Base-by-base conservation (phyloP, 2,797 vertebrate species). In the Morelia viridis region DNA sequence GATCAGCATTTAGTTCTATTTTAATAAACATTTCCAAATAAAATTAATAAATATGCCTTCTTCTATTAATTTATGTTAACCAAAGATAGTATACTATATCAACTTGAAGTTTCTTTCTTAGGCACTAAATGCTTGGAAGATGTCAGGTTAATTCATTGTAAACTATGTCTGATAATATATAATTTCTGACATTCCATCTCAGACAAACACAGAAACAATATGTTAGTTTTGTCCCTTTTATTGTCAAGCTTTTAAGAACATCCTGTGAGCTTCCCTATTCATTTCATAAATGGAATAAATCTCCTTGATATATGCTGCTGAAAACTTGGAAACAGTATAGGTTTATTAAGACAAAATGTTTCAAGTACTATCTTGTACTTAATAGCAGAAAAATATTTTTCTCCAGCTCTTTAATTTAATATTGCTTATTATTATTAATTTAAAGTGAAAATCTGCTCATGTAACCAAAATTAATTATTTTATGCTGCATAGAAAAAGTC, bases 381-480 rank as follows among this genome's bases (percentile, higher is more conserved):
- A 88, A 96, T 93, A 92, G 22, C 15, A 89, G 91, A 93, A 95
- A 46, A 84, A 64, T 89, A 2, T 4, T 94, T 94, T 85, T 90
- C 26, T 83, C 56, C 0, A 4, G 90, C 71, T 85, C 80, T 91
- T 96, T 95, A 90, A 90, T 94, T 96, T 96, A 95, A 94, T 90
- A 91, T 5, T 0, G 1, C n/a, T 96, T 95, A 95, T 95, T 96
- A 85, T 85, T 95, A 96, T 96, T 96, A 96, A 97, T 92, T 95
- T 58, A 95, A 96, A 95, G 0, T 92, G 91, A 96, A 92, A 96
- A 96, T 91, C 28, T 94, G 89, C 92, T 96, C 93, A 96, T 90
- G 91, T 87, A 89, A 92, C 68, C 84, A 95, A 90, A 93, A 95
- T 95, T 94, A 94, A 87, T 95, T 94, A 91, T 93, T 96, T 93